These are phyloP conservation scores for Hydrozoanthus gracilis DNA, from an alignment of 92 coral and sea anemone species.

Conservation along the genomic window DNA sequence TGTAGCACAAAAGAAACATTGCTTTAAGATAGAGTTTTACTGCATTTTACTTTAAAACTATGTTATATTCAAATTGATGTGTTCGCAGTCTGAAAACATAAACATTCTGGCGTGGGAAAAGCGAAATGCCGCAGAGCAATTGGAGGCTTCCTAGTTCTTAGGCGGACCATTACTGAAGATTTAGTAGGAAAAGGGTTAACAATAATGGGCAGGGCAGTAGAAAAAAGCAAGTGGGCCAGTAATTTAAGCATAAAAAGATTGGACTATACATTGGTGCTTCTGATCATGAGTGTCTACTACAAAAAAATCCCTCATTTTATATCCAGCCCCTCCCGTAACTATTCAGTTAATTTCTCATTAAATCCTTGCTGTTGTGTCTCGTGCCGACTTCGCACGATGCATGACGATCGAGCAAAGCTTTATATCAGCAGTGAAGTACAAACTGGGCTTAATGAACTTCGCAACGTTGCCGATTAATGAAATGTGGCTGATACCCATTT, in stretches of 20 bases:
- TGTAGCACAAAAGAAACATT: too few relatives aligned
- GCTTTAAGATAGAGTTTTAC: too few relatives aligned
- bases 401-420: background rate
- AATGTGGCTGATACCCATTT: background rate
- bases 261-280: constrained; percentile 30
- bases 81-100: too few relatives aligned
- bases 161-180: too few relatives aligned
- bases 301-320: background rate
- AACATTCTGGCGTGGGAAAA: too few relatives aligned
- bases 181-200: too few relatives aligned
- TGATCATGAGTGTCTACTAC: constrained; percentile 16
- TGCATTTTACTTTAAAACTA: too few relatives aligned
- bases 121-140: too few relatives aligned
- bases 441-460: too few relatives aligned
- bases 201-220: background rate
- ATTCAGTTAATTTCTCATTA: background rate
- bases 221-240: background rate
- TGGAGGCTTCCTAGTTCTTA: too few relatives aligned
- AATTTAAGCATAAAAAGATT: constrained; percentile 33
- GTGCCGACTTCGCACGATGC: background rate
- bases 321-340: constrained; percentile 29
- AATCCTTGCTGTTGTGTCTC: background rate
- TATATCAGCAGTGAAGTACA: background rate
- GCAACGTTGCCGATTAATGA: background rate
- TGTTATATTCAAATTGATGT: too few relatives aligned